phyloP scores from a whole-genome alignment of 2,888 invertebrate species.

The Drosophila phalerata region DNA sequence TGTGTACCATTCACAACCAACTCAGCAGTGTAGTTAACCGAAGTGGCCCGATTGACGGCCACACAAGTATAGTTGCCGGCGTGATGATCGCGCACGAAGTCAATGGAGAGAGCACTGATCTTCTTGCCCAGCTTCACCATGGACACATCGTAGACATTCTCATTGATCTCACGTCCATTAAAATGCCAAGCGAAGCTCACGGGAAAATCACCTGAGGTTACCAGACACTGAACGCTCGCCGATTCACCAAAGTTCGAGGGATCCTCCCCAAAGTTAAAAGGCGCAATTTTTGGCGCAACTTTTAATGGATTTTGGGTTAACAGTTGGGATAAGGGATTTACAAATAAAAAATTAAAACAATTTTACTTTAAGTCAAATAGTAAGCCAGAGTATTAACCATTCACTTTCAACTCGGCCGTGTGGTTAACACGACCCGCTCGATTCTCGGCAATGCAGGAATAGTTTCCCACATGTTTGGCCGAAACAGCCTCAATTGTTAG shows the following conservation, averaged over 20 bases:
- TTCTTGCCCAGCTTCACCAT: constrained; percentile 87
- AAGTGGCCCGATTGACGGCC: constrained; percentile 88
- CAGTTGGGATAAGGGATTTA: constrained; percentile 10
- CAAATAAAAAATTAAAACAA: constrained; percentile 29
- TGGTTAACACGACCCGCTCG: constrained; percentile 90
- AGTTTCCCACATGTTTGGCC: constrained; percentile 91
- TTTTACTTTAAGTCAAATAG: constrained; percentile 15
- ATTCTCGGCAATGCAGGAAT: constrained; percentile 91
- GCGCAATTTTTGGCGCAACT: constrained; percentile 91
- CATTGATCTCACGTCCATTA: constrained; percentile 84
- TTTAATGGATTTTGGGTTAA: constrained; percentile 7
- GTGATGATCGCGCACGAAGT: constrained; percentile 89
- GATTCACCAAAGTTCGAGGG: constrained; percentile 89
- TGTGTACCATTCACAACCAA: constrained; percentile 87
- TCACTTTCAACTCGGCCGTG: constrained; percentile 90
- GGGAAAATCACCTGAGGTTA: constrained; percentile 89
- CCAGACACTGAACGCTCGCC: constrained; percentile 87
- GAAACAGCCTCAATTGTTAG: constrained; percentile 90
- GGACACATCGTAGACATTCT: constrained; percentile 87
- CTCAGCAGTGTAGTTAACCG: constrained; percentile 87
- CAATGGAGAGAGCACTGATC: constrained; percentile 89
- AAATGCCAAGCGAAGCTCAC: constrained; percentile 90
- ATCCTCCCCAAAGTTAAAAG: constrained; percentile 90
- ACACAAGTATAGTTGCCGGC: constrained; percentile 91
- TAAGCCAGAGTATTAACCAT: constrained; percentile 86